A percentile compares a stretch with the other conserved stretches of the same genome.
Conservation (phyloP, 2,113 vertebrate species). For the Charina bottae region DNA sequence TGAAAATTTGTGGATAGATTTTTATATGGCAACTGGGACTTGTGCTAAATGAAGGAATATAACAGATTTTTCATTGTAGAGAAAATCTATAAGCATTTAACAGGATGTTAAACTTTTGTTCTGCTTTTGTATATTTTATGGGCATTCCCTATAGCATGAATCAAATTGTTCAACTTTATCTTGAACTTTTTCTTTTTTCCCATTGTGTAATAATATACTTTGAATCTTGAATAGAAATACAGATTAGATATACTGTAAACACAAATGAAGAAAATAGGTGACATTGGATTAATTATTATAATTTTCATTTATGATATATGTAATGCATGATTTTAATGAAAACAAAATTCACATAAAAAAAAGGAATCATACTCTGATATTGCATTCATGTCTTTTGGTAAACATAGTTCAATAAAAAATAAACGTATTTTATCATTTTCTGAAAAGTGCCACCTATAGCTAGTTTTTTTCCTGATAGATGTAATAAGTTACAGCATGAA, state of each 20-base stretch:
- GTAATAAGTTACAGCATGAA: background rate
- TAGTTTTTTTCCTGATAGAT: background rate
- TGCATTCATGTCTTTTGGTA: background rate
- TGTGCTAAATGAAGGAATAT: background rate
- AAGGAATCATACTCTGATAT: background rate
- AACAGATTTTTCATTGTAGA: background rate
- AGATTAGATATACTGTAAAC: background rate
- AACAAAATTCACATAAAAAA: background rate
- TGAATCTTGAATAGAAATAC: background rate
- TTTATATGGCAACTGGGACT: background rate
- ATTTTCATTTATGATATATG: background rate
- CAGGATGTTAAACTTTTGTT: background rate
- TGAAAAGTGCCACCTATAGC: background rate
- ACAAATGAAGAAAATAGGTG: background rate
- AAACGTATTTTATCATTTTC: background rate
- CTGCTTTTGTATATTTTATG: background rate
- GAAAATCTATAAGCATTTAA: background rate
- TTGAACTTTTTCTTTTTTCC: background rate
- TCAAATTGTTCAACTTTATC: background rate
- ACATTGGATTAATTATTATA: background rate
- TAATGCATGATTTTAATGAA: background rate
- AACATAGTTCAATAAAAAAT: background rate
- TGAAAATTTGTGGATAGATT: background rate
- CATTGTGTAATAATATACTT: background rate
- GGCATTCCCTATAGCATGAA: background rate